Percentiles rank a stretch among this genome's conserved stretches.
phyloP scores from a whole-genome alignment of 92 coral and sea anemone genomes.

The Epizoanthus stellaris region DNA sequence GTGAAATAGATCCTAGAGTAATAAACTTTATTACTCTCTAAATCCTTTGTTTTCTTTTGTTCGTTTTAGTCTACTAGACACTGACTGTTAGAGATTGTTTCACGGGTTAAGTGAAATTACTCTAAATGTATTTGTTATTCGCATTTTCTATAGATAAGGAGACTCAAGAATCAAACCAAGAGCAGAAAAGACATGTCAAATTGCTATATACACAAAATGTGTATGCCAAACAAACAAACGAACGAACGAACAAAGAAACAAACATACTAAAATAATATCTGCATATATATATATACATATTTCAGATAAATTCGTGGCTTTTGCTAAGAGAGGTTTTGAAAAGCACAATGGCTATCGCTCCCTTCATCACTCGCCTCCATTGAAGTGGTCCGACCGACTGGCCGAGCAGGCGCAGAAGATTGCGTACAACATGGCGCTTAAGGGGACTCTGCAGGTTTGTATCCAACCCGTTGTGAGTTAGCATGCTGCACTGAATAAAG shows the following conservation, averaged over 20 bases:
- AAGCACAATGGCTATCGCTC: slow-evolving; percentile 90
- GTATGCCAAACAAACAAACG: neutral
- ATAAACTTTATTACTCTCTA: too few species aligned
- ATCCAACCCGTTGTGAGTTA: too few species aligned
- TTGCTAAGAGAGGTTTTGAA: slow-evolving; percentile 83
- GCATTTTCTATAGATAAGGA: neutral
- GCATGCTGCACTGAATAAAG: too few species aligned
- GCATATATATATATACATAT: neutral
- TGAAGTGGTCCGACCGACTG: slow-evolving; percentile 95
- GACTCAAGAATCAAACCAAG: neutral
- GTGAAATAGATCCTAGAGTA: too few species aligned
- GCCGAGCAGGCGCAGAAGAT: slow-evolving; percentile 95
- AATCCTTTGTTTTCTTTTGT: too few species aligned
- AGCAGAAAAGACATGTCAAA: neutral
- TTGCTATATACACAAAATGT: neutral
- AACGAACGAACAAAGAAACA: neutral
- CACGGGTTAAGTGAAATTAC: too few species aligned
- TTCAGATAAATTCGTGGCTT: slow-evolving; percentile 82
- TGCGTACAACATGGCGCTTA: slow-evolving; percentile 90
- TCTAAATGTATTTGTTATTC: too few species aligned
- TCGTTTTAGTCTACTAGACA: too few species aligned
- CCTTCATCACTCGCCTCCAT: slow-evolving; percentile 79
- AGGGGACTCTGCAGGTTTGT: slow-evolving; percentile 72
- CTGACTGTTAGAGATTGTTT: too few species aligned
- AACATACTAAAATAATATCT: neutral